Evolutionary conservation across 2,888 invertebrate species (phyloP).

Genomic region (Meteorus cinctellus): DNA sequence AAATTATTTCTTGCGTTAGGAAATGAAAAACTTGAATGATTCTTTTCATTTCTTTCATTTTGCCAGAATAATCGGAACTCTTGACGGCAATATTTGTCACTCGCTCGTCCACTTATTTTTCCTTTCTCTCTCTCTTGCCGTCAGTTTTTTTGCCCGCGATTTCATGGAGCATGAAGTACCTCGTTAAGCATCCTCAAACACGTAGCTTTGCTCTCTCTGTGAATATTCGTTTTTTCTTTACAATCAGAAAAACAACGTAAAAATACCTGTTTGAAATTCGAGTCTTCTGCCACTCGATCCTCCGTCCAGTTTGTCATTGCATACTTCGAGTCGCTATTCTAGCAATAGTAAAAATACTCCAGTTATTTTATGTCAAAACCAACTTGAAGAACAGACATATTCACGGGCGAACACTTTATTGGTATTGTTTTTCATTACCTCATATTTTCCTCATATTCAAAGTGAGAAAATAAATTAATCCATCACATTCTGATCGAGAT

Average conservation of each 20-base stretch:
- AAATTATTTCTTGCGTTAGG: slow-evolving; percentile 28
- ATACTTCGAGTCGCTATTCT: slow-evolving; percentile 44
- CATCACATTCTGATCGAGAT: not conserved
- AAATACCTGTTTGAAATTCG: slow-evolving; percentile 8
- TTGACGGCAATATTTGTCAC: not conserved
- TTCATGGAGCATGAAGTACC: not conserved
- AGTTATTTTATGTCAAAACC: not conserved
- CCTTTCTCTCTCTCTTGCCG: not conserved
- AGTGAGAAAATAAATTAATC: not conserved
- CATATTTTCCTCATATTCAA: too few species aligned
- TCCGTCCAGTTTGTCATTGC: slow-evolving; percentile 41
- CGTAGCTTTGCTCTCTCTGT: not conserved
- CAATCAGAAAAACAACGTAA: not conserved
- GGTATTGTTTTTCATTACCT: too few species aligned
- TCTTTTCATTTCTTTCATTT: slow-evolving; percentile 23
- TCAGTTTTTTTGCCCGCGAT: not conserved
- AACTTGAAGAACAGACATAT: not conserved
- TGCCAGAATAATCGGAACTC: not conserved
- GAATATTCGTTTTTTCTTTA: not conserved
- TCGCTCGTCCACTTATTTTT: not conserved
- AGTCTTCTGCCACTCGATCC: slow-evolving; percentile 37
- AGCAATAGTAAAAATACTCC: slow-evolving; percentile 15
- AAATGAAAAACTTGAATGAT: slow-evolving; percentile 19
- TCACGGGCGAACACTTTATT: not conserved
- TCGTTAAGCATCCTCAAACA: slow-evolving; percentile 21